Evolutionary conservation across 1,140 invertebrate genomes (phyloP).

Genomic region (Lucilia sericata): DNA sequence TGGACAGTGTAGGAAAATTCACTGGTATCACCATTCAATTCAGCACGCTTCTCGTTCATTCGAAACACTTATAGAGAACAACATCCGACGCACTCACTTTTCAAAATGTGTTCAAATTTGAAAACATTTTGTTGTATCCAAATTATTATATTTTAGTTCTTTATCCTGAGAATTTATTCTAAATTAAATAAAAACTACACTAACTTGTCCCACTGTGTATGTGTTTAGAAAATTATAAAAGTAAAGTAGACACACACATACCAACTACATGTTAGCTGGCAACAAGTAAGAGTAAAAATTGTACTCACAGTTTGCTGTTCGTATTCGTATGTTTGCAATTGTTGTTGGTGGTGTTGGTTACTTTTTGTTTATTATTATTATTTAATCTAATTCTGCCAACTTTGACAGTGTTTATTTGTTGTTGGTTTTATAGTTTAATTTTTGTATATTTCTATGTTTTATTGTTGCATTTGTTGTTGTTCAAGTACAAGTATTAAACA

Average conservation of each 20-base stretch:
- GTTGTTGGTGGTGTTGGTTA: neutral
- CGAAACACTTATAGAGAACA: too few species aligned
- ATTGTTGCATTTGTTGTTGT: neutral
- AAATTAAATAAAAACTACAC: neutral
- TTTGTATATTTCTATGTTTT: neutral
- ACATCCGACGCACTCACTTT: too few species aligned
- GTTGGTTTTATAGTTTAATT: neutral
- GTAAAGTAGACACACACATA: too few species aligned
- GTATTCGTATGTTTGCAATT: neutral
- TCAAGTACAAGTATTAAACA: constrained; percentile 1
- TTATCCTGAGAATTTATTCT: too few species aligned
- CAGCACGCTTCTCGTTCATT: too few species aligned
- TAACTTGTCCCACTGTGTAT: neutral
- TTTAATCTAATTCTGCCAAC: constrained; percentile 40
- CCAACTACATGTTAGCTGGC: neutral
- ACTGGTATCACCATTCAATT: too few species aligned
- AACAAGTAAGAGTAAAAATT: neutral
- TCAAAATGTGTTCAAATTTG: too few species aligned
- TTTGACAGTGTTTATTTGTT: constrained; percentile 17
- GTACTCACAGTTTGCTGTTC: neutral
- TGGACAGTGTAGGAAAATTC: too few species aligned
- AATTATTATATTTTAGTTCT: too few species aligned
- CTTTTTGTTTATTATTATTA: constrained; percentile 23
- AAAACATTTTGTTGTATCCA: too few species aligned
- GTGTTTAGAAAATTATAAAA: too few species aligned